Evolutionary conservation across 2,888 invertebrate genomes (phyloP).

Genomic region (Empis livida): DNA sequence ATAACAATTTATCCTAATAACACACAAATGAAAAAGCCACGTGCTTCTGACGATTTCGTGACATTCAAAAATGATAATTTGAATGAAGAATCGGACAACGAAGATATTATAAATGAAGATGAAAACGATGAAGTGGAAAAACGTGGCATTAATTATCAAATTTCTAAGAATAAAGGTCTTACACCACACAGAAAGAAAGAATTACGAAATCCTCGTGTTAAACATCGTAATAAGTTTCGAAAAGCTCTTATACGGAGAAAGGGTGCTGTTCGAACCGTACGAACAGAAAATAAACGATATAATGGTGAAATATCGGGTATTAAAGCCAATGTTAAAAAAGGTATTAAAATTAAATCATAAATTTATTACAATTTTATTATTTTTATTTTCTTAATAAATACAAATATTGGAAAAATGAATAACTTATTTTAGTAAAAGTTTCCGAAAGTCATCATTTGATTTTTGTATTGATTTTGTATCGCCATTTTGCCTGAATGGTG

Average conservation of each 20-base stretch:
- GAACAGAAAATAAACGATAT: conserved; percentile 70
- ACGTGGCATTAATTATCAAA: conserved; percentile 83
- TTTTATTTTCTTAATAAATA: background rate
- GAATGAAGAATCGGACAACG: conserved; percentile 37
- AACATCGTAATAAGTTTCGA: conserved; percentile 81
- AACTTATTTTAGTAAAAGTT: conserved; percentile 19
- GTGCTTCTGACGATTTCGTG: conserved; percentile 9
- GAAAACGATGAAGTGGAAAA: conserved; percentile 29
- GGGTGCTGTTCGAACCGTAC: conserved; percentile 78
- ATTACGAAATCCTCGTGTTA: conserved; percentile 86
- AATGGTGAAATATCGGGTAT: conserved; percentile 92
- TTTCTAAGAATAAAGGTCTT: conserved; percentile 90
- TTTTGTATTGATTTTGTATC: conserved; percentile 14
- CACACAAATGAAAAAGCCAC: conserved; percentile 1
- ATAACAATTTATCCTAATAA: conserved; percentile 18
- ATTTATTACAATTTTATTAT: conserved; percentile 25
- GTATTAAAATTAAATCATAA: conserved; percentile 64
- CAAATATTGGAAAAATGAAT: background rate
- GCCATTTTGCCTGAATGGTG: background rate
- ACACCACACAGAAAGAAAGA: conserved; percentile 86
- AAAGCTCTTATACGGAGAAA: conserved; percentile 87
- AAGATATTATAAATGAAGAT: conserved; percentile 30
- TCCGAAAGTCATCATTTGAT: conserved; percentile 32
- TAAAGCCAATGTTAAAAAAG: conserved; percentile 74
- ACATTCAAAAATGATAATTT: conserved; percentile 35